Evolutionary conservation across 2,113 vertebrate species (phyloP).

Genomic region (Engraulis encrasicolus): DNA sequence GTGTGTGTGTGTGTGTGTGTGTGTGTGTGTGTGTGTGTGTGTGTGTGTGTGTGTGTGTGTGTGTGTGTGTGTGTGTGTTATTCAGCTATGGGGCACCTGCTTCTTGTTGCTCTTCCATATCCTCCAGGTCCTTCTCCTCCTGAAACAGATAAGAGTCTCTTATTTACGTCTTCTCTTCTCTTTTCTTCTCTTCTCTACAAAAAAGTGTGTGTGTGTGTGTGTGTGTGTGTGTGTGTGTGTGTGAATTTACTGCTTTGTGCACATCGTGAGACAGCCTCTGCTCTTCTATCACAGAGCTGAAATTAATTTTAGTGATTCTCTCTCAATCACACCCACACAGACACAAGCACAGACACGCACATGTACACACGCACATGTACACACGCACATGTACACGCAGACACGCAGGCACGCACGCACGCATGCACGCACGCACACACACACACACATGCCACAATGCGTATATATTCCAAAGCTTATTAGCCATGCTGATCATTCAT

Average conservation of each 20-base stretch:
- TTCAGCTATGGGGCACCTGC: conserved; percentile 65
- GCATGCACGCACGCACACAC: too few species aligned
- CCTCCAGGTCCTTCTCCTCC: conserved; percentile 71
- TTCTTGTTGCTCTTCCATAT: conserved; percentile 76
- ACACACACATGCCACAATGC: too few species aligned
- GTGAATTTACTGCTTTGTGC: neutral
- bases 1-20: neutral
- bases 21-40: neutral
- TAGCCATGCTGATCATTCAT: neutral
- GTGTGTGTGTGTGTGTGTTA: neutral
- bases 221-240: too few species aligned
- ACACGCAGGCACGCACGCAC: too few species aligned
- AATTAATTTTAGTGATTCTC: too few species aligned
- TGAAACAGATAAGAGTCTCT: conserved; percentile 62
- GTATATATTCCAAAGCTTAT: neutral
- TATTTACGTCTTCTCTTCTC: neutral
- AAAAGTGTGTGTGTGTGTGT: too few species aligned
- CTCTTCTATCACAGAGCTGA: too few species aligned
- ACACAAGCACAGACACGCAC: too few species aligned
- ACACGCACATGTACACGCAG: too few species aligned
- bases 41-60: neutral
- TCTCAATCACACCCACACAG: too few species aligned
- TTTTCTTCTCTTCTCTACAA: neutral
- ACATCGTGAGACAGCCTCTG: too few species aligned
- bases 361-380: too few species aligned